Evolutionary conservation across 2,888 invertebrate species (phyloP).

Genomic region (Caenorhabditis japonica): DNA sequence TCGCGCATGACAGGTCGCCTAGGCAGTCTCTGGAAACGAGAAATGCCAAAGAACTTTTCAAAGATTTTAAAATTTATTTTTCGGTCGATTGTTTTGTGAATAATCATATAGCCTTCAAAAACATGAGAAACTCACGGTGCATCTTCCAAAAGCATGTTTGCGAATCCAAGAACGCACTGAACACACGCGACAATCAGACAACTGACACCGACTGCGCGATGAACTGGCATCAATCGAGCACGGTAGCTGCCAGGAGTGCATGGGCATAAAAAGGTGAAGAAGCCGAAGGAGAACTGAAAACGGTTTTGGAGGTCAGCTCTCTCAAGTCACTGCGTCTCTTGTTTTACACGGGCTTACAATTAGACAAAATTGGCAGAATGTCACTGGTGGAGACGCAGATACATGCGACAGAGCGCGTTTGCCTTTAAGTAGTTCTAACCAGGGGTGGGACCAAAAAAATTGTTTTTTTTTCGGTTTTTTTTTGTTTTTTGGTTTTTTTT

Average conservation of each 20-base stretch:
- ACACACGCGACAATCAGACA: slow-evolving; percentile 47
- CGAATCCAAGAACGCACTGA: slow-evolving; percentile 56
- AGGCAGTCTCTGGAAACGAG: slow-evolving; percentile 61
- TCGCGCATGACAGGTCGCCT: slow-evolving; percentile 55
- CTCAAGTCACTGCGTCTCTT: no score
- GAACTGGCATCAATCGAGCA: slow-evolving; percentile 61
- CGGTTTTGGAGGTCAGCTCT: neutral
- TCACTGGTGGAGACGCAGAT: no score
- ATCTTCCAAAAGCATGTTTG: slow-evolving; percentile 19
- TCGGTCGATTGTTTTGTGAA: neutral
- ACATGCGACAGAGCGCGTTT: no score
- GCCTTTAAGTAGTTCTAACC: no score
- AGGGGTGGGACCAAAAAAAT: no score
- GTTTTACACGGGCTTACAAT: neutral
- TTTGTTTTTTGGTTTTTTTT: no score
- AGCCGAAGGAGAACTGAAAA: slow-evolving; percentile 66
- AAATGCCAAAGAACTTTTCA: no score
- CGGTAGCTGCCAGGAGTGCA: slow-evolving; percentile 52
- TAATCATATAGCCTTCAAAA: no score
- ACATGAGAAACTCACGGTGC: slow-evolving; percentile 21
- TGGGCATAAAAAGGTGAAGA: slow-evolving; percentile 64
- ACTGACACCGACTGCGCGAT: slow-evolving; percentile 58
- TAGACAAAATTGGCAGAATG: no score
- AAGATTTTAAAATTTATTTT: no score
- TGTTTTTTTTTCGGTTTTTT: no score